These are phyloP conservation scores for Trichogramma evanescens DNA, from an alignment of 2,888 invertebrate genomes.

Conservation along the genomic window DNA sequence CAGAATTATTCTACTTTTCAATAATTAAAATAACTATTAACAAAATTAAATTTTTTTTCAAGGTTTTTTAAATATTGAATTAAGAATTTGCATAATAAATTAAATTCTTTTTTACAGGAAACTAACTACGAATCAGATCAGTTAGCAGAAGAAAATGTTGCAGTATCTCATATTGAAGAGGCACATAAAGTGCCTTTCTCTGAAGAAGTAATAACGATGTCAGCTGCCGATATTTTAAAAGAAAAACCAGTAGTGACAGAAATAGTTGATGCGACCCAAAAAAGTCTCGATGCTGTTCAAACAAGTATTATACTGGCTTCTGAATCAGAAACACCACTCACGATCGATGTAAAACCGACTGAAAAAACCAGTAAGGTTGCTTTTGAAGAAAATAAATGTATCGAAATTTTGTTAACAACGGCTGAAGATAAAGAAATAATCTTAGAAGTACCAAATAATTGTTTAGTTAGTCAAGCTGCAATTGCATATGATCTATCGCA, in stretches of 20 bases:
- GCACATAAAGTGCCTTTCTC: constrained; percentile 40
- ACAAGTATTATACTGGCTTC: constrained; percentile 48
- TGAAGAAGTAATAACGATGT: constrained; percentile 36
- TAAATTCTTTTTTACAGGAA: constrained; percentile 24
- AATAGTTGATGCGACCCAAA: constrained; percentile 41
- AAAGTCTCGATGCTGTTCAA: constrained; percentile 46
- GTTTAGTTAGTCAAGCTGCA: constrained; percentile 31
- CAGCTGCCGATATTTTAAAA: constrained; percentile 35
- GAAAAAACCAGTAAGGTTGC: constrained; percentile 50
- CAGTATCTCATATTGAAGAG: constrained; percentile 23
- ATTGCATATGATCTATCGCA: constrained; percentile 34
- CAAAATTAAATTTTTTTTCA: constrained; percentile 6
- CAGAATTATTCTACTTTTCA: too few species aligned
- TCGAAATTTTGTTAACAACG: constrained; percentile 53
- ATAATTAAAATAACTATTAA: neutral
- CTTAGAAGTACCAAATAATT: constrained; percentile 28
- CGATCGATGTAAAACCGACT: constrained; percentile 49
- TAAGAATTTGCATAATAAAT: neutral
- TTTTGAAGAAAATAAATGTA: constrained; percentile 54
- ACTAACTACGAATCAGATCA: constrained; percentile 31
- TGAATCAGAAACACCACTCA: constrained; percentile 52
- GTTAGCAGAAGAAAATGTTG: constrained; percentile 24
- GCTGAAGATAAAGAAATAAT: constrained; percentile 42
- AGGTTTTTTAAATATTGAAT: neutral
- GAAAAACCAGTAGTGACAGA: constrained; percentile 38